Evolutionary conservation across 2,797 vertebrate genomes (phyloP), one percentile per base, ranked within the genome.

Genomic region (Graptemys geographica): DNA sequence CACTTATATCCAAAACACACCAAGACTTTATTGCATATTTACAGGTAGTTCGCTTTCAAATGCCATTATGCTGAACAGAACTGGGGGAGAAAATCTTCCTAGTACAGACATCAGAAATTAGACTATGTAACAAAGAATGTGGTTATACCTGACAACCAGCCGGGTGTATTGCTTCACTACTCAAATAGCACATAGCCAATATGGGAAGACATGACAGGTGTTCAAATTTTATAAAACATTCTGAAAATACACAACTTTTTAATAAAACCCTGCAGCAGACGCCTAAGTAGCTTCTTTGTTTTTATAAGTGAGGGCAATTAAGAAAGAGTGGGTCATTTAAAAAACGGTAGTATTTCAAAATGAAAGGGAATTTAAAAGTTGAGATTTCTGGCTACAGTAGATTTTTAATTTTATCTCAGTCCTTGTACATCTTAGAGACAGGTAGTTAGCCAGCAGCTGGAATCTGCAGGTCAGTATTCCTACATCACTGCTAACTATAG

Each of bases 101-200:
- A n/a, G 15, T 65, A 65, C 62, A n/a, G 62, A 56, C 25, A 81
- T 3, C 41, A 89, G 31, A 90, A 86, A 86, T 37, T 37, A 84
- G 28, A 83, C 2, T 52, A n/a, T 13, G 13, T 0, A 1, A 57
- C 37, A 86, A 74, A 28, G 59, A 94, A 78, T 1, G 0, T 0
- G 0, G 49, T 5, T 83, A 87, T 57, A 55, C 3, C 57, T 79
- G 11, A 79, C n/a, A 23, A 53, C 41, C 41, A 81, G 78, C 84
- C 37, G 47, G 0, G 0, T 11, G 33, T 0, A 0, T 78, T 79
- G 83, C n/a, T 57, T 69, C 57, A 76, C 55, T 90, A 69, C 57
- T 88, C 41, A 57, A 11, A 91, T 16, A 80, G 25, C 87, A 88
- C 2, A 76, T 52, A 90, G 27, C 3, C 0, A 1, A 37, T 52